Evolutionary conservation across 2,888 invertebrate genomes (phyloP), one percentile per base, ranked within the genome.

Genomic region (Drosophila kanekoi): DNA sequence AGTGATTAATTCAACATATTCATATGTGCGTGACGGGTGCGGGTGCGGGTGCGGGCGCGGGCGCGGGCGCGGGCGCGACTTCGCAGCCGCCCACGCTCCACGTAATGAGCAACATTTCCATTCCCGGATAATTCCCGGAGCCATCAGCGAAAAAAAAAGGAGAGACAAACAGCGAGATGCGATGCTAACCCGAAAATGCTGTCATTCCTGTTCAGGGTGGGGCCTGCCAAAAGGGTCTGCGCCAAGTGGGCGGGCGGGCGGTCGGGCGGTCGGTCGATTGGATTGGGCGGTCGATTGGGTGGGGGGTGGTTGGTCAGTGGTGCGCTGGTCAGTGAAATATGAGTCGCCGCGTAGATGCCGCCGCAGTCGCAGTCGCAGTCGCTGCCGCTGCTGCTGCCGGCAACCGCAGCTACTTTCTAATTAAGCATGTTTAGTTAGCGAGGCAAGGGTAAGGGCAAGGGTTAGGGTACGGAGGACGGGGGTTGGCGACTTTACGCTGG

Each of bases 1-100:
- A 73, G 88, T 86, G 88, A 88, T 88, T 88, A 89, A 88, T 90
- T 87, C 88, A 81, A 72, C 83, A 85, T 85, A 79, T 84, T 88
- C 87, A 87, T 90, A 89, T 87, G 87, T 81, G 86, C 82, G 81
- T 81, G 73, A 70, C 71, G 59, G 18, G 18, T 1, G 18, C 1
- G 18, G 18, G 18, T 18, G 2, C 1, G 18, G 18, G 18, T 1
- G 18, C 1, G 18, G 59, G 13, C 33, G 48, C 52, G 38, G 38
- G n/a, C 43, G 48, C 56, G 38, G 38, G 23, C 23, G 16, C 38
- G 33, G 4, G 4, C 20, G 20, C 20, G 20, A 2, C 2, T 18
- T 23, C 38, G 37, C 37, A 11, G 37, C 20, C 18, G 32, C 57
- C 65, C 72, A 41, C 54, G 45, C 52, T 43, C 66, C 52, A 20